These are phyloP conservation scores for Cheirogaleus medius DNA, from an alignment of 2,113 vertebrate genomes.

Conservation along the genomic window DNA sequence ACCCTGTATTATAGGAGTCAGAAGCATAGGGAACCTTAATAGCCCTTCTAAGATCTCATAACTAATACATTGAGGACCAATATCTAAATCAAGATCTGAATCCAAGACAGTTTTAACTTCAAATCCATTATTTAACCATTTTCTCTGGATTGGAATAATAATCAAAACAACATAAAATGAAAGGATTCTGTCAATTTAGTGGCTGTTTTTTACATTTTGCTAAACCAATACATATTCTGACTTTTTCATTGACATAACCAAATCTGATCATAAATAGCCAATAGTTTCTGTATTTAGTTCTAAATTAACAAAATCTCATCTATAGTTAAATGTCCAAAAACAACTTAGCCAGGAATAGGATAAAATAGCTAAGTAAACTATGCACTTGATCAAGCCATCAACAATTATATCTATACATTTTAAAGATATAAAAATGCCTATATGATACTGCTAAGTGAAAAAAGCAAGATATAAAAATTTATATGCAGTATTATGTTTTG, in stretches of 20 bases:
- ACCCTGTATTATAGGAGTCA: background rate
- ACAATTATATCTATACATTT: background rate
- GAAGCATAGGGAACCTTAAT: background rate
- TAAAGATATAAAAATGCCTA: background rate
- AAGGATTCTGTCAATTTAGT: background rate
- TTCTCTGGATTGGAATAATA: background rate
- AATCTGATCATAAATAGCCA: background rate
- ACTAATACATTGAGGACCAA: background rate
- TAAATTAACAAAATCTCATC: constrained; percentile 8
- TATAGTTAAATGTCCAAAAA: background rate
- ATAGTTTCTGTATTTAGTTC: background rate
- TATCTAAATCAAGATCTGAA: background rate
- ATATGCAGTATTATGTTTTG: background rate
- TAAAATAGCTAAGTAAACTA: constrained; percentile 13
- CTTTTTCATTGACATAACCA: constrained; percentile 17
- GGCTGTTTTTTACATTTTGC: background rate
- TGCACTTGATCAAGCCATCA: background rate
- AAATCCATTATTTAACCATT: constrained; percentile 18
- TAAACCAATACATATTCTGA: background rate
- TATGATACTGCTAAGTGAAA: background rate
- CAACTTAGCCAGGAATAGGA: background rate
- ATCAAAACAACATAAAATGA: background rate
- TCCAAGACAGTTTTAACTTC: background rate
- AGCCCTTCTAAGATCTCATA: background rate
- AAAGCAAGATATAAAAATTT: background rate